Conservation (phyloP, 2,888 invertebrate genomes). For the Agonum fuliginosum region DNA sequence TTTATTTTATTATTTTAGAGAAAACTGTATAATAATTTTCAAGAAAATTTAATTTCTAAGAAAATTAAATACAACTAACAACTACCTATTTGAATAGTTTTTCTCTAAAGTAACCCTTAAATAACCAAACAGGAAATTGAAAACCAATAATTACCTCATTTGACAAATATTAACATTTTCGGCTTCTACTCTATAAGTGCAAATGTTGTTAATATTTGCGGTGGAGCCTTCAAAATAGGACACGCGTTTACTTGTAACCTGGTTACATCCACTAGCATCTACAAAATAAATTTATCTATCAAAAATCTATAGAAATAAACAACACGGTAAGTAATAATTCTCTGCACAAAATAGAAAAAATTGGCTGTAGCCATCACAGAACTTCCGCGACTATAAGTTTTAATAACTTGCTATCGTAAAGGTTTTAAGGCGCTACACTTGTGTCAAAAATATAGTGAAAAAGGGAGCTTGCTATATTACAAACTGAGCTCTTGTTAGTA, state of each 20-base stretch:
- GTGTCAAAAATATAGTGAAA: too few species aligned
- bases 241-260: conserved; percentile 67
- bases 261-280: conserved; percentile 65
- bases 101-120: too few species aligned
- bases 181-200: conserved; percentile 76
- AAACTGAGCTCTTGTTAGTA: too few species aligned
- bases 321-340: not conserved
- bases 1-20: too few species aligned
- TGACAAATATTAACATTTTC: conserved; percentile 78
- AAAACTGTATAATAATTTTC: too few species aligned
- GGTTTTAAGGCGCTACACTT: too few species aligned
- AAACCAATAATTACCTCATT: conserved; percentile 70
- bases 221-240: conserved; percentile 69
- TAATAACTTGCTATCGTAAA: not conserved
- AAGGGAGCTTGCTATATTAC: too few species aligned
- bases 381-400: not conserved
- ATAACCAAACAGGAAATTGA: conserved; percentile 75
- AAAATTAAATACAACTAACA: too few species aligned
- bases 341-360: not conserved
- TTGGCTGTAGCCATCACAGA: too few species aligned
- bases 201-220: conserved; percentile 74
- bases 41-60: too few species aligned
- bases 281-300: conserved; percentile 42
- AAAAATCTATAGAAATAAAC: not conserved
- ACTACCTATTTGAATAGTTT: too few species aligned